Evolutionary conservation across 2,797 vertebrate genomes (phyloP), one percentile per base, ranked within the genome.

Genomic region (Hippopotamyrus pictus): DNA sequence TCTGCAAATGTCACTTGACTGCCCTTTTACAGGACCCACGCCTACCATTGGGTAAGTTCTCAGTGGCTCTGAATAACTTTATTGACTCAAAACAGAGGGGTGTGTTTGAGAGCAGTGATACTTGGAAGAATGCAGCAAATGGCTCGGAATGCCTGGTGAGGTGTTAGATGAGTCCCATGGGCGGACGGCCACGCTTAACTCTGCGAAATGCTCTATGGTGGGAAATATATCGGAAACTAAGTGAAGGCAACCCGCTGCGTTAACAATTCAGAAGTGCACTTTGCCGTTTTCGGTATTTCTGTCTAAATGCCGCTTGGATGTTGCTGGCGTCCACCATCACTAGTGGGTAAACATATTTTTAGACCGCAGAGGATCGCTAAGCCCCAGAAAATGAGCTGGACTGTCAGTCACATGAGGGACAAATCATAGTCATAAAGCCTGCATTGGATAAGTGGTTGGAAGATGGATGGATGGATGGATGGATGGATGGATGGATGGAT

Each of bases 1-100:
- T 51, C 62, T 37, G 22, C 50, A 62, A 89, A 88, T 87, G 89
- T 87, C 89, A 88, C 29, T 86, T 1, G 33, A 48, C 33, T 89
- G 37, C 54, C 19, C 76, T 85, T 84, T 89, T 25, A 65, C 85
- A 5, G 48, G 62, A 22, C 50, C 22, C 25, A 22, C 12, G 44
- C 51, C 54, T 17, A 46, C 65, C 73, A 54, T 46, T 44, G 33
- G 14, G n/a, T 46, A 41, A 25, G 48, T n/a, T 87, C 50, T 88
- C 9, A 17, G 57, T 22, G 84, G 65, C 85, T 59, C 57, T 57
- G 8, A 53, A 76, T 50, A 57, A 25, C 25, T 88, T 41, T 82
- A 88, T 88, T 88, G 65, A 87, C 85, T 69, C 79, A 37, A 87
- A 89, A 25, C 73, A 44, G 69, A 41, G 37, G 73, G 46, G 51